These are phyloP conservation scores for Silurus asotus DNA, from an alignment of 2,113 vertebrate species.

Conservation along the genomic window DNA sequence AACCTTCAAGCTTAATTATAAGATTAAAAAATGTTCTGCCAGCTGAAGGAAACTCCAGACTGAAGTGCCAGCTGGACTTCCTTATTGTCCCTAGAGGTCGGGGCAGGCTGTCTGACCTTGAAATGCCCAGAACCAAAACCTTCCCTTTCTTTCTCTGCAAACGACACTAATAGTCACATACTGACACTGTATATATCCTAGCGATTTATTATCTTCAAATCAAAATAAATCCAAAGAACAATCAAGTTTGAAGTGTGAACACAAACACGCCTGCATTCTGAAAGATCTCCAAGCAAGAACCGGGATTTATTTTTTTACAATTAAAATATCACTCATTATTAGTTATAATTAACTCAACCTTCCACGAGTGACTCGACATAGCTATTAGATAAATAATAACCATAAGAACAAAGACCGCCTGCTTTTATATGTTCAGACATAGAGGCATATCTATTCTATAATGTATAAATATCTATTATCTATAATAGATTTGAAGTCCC, in stretches of 20 bases:
- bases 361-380: neutral
- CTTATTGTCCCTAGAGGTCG: slow-evolving; percentile 17
- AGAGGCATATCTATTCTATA: no score
- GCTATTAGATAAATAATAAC: neutral
- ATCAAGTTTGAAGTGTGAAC: neutral
- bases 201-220: neutral
- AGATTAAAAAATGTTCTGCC: neutral
- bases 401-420: neutral
- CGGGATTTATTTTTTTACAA: neutral
- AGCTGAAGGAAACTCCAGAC: slow-evolving; percentile 39
- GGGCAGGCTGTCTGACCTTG: slow-evolving; percentile 33
- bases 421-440: no score
- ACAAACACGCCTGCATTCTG: neutral
- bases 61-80: slow-evolving; percentile 28
- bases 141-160: neutral
- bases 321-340: neutral
- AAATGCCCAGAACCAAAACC: slow-evolving; percentile 19
- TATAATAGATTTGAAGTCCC: no score
- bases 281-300: neutral
- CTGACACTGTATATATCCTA: neutral
- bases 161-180: neutral
- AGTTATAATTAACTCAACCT: neutral
- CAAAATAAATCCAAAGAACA: neutral
- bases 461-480: no score
- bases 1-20: slow-evolving; percentile 1